phyloP scores from a whole-genome alignment of 1,140 invertebrate species.

The Scylla paramamosain region DNA sequence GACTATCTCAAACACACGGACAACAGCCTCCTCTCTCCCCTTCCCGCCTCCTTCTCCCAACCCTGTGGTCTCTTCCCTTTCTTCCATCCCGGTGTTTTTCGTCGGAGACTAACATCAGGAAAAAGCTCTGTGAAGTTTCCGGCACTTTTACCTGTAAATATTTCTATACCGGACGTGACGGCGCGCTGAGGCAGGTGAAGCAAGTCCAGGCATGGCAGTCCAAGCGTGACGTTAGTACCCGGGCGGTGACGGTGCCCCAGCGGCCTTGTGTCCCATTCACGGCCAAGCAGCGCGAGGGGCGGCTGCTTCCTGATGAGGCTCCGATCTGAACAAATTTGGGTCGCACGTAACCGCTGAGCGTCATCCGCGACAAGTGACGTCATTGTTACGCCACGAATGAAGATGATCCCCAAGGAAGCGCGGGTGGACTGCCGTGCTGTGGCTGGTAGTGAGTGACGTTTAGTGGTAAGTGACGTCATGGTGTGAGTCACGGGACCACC shows the following conservation, averaged over 20 bases:
- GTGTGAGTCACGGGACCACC: slow-evolving; percentile 8
- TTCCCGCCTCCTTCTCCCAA: not conserved
- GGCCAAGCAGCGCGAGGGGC: not conserved
- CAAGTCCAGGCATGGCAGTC: not conserved
- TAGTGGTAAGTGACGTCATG: slow-evolving; percentile 25
- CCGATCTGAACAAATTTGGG: not conserved
- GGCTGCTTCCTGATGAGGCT: not conserved
- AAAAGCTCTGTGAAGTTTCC: not conserved
- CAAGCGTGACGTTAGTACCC: not conserved
- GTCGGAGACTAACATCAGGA: too few relatives aligned
- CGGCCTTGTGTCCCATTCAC: not conserved
- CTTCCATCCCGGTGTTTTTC: not conserved
- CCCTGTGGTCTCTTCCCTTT: too few relatives aligned
- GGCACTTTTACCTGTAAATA: not conserved
- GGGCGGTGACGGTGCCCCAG: not conserved
- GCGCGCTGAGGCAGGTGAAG: not conserved
- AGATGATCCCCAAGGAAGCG: not conserved
- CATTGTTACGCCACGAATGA: not conserved
- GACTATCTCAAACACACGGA: too few relatives aligned
- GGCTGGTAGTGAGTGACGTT: not conserved
- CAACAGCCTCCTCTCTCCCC: not conserved
- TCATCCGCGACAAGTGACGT: not conserved
- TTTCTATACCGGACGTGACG: not conserved
- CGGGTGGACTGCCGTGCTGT: not conserved
- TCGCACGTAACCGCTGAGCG: not conserved